These are phyloP conservation scores for Poecile montanus DNA, from an alignment of 2,797 vertebrate genomes.

Conservation along the genomic window DNA sequence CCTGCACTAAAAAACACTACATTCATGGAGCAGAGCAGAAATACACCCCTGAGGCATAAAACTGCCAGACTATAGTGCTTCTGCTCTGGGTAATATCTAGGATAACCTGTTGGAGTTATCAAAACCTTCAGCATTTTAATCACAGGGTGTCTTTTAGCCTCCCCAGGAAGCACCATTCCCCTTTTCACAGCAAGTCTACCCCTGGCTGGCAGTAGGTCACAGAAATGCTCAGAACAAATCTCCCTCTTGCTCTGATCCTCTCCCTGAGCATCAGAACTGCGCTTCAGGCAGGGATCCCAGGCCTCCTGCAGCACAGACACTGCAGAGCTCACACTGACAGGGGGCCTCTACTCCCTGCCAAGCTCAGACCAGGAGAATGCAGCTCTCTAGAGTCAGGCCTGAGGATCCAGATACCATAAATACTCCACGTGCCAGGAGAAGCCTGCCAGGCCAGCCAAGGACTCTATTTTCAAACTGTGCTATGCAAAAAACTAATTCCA, in stretches of 20 bases:
- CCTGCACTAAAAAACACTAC: background rate
- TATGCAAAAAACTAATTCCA: background rate
- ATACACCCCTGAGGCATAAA: background rate
- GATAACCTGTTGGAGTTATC: background rate
- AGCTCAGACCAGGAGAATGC: background rate
- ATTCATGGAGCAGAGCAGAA: background rate
- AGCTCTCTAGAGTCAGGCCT: background rate
- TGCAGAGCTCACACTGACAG: background rate
- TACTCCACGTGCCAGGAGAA: background rate
- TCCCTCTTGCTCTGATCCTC: background rate
- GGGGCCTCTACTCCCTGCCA: background rate
- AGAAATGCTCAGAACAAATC: background rate
- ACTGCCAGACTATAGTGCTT: background rate
- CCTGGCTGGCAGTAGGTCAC: background rate
- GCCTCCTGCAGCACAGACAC: background rate
- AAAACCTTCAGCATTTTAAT: background rate
- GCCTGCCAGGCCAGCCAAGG: background rate
- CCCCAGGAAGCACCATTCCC: background rate
- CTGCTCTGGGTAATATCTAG: background rate
- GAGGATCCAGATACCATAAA: conserved; percentile 1
- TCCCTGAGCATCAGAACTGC: background rate
- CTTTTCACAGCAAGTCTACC: background rate
- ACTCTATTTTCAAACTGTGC: conserved; percentile 18
- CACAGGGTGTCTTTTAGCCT: background rate
- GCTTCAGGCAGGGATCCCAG: background rate